Base-by-base conservation (phyloP, 1,140 invertebrate species). In the Cydia strobilella region DNA sequence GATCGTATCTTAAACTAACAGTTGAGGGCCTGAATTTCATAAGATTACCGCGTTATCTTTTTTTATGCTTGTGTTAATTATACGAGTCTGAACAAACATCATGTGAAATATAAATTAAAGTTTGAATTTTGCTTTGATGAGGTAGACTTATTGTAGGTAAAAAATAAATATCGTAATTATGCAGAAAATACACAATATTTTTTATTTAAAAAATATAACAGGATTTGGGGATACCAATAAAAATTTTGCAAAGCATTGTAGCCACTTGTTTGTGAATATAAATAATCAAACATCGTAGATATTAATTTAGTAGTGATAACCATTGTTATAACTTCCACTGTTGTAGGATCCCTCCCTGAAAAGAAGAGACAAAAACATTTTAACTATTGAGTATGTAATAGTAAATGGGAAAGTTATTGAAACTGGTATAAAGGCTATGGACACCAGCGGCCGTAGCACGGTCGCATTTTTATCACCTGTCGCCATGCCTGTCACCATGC, bases 221-320 rank as follows among this genome's bases (percentile, higher is more conserved):
- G 6, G 3, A 59, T 23, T 23, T 9, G 51, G 7, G 51, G 2
- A 7, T 4, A 59, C 12, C 23, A n/a, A 51, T 51, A 18, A 51
- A 59, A 20, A 23, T 10, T 51, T 59, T 59, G 13, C 42, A 54
- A 0, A 18, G 51, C n/a, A 59, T 20, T 9, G 18, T 12, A 59
- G 54, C 12, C 54, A 12, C 20, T 72, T 73, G 42, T 54, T 54
- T 25, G 72, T 69, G 74, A 74, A 65, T 69, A 66, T 76, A 74
- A 78, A 35, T 69, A 69, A 20, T 42, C 42, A 31, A 35, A 35
- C 18, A 69, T 39, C 7, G n/a, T 13, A 69, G 65, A 69, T 39
- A 42, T 74, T 66, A 7, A n/a, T 71, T 76, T 48, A 76, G 48
- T 76, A 76, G 23, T 76, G 75, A 27, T 76, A 76, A 23, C 75